Evolutionary conservation across 2,797 vertebrate species (phyloP), one percentile per base, ranked within the genome.

Genomic region (Aselliscus stoliczkanus): DNA sequence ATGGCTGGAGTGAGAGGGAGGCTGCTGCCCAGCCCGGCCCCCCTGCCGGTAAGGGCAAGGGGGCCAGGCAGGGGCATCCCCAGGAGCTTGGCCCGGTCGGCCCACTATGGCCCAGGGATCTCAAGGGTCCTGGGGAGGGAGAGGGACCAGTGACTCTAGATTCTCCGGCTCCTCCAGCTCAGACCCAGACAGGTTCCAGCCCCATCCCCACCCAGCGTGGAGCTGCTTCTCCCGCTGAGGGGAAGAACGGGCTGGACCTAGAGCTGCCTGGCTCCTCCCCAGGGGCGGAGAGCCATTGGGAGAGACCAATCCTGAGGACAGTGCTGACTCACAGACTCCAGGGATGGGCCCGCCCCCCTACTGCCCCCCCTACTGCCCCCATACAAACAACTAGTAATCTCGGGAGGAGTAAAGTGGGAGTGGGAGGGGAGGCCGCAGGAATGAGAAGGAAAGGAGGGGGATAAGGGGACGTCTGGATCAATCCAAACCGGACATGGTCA

Each of bases 251-350:
- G 97, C 97, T 94, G 96, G 93, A 96, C 96, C 95, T 39, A 29
- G 80, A 69, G 88, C 96, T 65, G 87, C 87, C 92, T 94, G 64
- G 97, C 93, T 94, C 95, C 94, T 14, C 93, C 92, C 93, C 39
- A 21, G 13, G 0, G 65, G 96, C 44, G 29, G 83, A 85, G 82
- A 94, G 85, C 47, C 0, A 2, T 82, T 52, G 54, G 67, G 80
- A 93, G 87, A 94, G 73, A 90, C 96, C 96, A 96, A 97, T 97
- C 44, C 87, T 64, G 76, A 97, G 88, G 96, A 95, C 98, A 76
- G 76, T 98, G 98, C 98, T 99, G 98, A 98, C 98, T 99, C 98
- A 99, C 97, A 92, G 97, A 90, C 94, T n/a, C 89, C 0, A 95
- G 94, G 97, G 95, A 96, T 81, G 80, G 76, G 86, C 91, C 93